Evolutionary conservation across 2,113 vertebrate genomes (phyloP).

Genomic region (Mystacornis crossleyi): DNA sequence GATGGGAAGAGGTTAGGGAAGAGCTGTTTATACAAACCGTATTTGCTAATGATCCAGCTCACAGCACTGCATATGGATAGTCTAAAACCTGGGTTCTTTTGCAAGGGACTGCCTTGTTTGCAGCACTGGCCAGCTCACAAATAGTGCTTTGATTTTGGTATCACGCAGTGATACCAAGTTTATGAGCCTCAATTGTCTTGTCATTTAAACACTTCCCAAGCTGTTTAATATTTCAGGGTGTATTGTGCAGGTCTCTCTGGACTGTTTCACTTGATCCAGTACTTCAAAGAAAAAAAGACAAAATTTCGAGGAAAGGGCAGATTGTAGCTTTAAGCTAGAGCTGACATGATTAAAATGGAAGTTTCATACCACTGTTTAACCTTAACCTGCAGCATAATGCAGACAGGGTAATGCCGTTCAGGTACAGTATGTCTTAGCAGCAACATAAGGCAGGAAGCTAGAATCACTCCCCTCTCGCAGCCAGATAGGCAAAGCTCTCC

Average conservation of each 20-base stretch:
- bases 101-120: background rate
- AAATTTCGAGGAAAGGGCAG: background rate
- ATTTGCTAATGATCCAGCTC: background rate
- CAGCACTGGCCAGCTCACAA: background rate
- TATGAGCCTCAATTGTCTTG: background rate
- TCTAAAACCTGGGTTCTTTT: background rate
- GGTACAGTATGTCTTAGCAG: background rate
- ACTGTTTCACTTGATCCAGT: background rate
- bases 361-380: background rate
- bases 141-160: background rate
- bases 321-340: background rate
- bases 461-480: conserved; percentile 5
- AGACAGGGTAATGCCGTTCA: background rate
- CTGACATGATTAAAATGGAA: background rate
- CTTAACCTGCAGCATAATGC: background rate
- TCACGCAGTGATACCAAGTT: background rate
- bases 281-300: background rate
- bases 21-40: background rate
- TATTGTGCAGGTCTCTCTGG: background rate
- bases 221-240: background rate
- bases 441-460: background rate
- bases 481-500: background rate
- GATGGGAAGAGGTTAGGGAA: background rate
- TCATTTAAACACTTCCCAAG: background rate
- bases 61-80: background rate